Evolutionary conservation across 2,113 vertebrate species (phyloP), one percentile per base, ranked within the genome.

Genomic region (Labeo catla): DNA sequence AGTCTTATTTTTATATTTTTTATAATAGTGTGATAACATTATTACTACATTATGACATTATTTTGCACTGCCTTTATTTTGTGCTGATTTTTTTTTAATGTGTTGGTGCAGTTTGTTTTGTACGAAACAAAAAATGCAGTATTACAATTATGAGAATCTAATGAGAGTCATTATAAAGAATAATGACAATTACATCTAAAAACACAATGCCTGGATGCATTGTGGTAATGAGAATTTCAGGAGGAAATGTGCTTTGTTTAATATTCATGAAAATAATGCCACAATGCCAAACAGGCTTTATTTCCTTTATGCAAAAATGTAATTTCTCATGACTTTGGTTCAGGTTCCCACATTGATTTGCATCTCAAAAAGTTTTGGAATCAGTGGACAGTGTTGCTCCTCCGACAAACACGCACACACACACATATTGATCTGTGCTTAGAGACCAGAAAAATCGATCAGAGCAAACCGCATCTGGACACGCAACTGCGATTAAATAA

Each of bases 391-490:
- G 34, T 72, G 63, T 83, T 83, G 66, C 50, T 73, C 16, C 28
- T 83, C 49, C 13, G 19, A 21, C 28, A 57, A 39, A 66, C 39
- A n/a, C 54, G 19, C 54, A 7, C 50, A 57, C 66, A 83, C 49
- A 15, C 66, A 54, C 36, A 11, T 23, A 83, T 73, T 72, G 65
- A 83, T 83, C 34, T 43, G 81, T 52, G 68, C 49, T 57, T 83
- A 59, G 81, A 50, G 16, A 43, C 28, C 28, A 72, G 28, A 72
- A 72, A 73, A 73, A 83, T 83, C 81, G 34, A 83, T 73, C 6
- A 2, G 19, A 45, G 52, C 34, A 23, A 57, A 73, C 66, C 49
- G 50, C 19, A 43, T 54, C 16, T 73, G 49, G 34, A 83, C 66
- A 3, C 36, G 50, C 8, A 8, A 57, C 49, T 43, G 12, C 11